A percentile compares a stretch with the other conserved stretches of the same genome.
phyloP scores from a whole-genome alignment of 2,797 vertebrate genomes.

The Dendrocincla fuliginosa region DNA sequence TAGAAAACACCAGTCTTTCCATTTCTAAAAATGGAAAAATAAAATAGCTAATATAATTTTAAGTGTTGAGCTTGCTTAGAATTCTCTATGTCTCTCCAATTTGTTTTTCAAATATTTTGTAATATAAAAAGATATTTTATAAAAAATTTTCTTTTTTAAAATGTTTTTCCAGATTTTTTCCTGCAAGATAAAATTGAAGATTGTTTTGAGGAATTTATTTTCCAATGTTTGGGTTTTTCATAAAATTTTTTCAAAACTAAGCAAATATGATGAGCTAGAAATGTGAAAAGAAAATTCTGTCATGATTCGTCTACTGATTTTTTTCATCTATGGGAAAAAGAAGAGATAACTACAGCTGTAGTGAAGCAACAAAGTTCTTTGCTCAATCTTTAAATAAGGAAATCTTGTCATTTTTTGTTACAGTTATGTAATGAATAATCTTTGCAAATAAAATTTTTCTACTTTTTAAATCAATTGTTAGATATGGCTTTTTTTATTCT shows the following conservation, averaged over 20 bases:
- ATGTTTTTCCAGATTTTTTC: neutral
- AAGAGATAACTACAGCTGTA: neutral
- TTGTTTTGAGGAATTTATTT: neutral
- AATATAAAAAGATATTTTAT: neutral
- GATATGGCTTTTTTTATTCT: neutral
- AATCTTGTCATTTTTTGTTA: neutral
- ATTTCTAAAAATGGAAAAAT: neutral
- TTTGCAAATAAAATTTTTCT: neutral
- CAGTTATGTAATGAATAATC: neutral
- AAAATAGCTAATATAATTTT: neutral
- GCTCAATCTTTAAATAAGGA: neutral
- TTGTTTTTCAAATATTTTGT: neutral
- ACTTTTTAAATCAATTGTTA: neutral
- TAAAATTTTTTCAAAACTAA: neutral
- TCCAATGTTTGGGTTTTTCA: neutral
- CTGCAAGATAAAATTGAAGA: neutral
- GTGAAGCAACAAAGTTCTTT: neutral
- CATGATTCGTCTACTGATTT: neutral
- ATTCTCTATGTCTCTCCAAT: no score
- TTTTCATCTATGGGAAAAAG: neutral
- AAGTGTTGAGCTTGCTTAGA: neutral
- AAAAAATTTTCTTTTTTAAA: neutral
- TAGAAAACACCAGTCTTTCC: neutral
- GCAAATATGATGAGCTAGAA: neutral
- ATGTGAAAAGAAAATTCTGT: neutral